Conservation (phyloP, 2,113 vertebrate species). For the Tringa solitaria region DNA sequence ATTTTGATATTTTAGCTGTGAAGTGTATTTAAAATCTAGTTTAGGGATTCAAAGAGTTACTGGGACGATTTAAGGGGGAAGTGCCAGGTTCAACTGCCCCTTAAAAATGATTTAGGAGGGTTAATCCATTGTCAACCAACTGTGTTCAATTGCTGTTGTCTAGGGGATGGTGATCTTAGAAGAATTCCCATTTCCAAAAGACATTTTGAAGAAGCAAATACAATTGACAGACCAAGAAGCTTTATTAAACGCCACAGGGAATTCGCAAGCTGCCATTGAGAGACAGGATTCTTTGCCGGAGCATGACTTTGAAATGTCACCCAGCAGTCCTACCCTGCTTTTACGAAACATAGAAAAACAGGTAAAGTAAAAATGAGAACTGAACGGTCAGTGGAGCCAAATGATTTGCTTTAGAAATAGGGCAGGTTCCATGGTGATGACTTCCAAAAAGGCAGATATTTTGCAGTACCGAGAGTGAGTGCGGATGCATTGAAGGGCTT, state of each 20-base stretch:
- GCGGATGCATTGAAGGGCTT: not conserved
- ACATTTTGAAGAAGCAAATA: slow-evolving; percentile 80
- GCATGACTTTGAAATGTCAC: slow-evolving; percentile 84
- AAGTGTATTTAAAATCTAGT: not conserved
- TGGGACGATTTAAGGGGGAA: not conserved
- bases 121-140: slow-evolving; percentile 60
- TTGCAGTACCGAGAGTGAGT: not conserved
- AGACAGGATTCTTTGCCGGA: slow-evolving; percentile 77
- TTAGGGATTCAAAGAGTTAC: not conserved
- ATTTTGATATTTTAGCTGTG: not conserved
- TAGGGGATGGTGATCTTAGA: slow-evolving; percentile 87
- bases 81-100: not conserved
- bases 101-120: slow-evolving; percentile 33
- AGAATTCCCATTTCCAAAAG: slow-evolving; percentile 82
- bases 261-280: slow-evolving; percentile 61
- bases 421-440: slow-evolving; percentile 1
- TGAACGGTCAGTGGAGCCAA: not conserved
- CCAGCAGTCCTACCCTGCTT: slow-evolving; percentile 89
- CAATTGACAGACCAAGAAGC: slow-evolving; percentile 78
- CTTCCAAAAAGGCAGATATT: slow-evolving; percentile 1
- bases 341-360: slow-evolving; percentile 94
- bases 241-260: slow-evolving; percentile 75
- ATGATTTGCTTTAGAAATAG: not conserved
- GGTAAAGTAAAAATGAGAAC: slow-evolving; percentile 78
- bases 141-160: slow-evolving; percentile 68